A percentile compares a stretch with the other conserved stretches of the same genome.
Evolutionary conservation across 1,140 invertebrate species (phyloP).

Genomic region (Telenomus remus): DNA sequence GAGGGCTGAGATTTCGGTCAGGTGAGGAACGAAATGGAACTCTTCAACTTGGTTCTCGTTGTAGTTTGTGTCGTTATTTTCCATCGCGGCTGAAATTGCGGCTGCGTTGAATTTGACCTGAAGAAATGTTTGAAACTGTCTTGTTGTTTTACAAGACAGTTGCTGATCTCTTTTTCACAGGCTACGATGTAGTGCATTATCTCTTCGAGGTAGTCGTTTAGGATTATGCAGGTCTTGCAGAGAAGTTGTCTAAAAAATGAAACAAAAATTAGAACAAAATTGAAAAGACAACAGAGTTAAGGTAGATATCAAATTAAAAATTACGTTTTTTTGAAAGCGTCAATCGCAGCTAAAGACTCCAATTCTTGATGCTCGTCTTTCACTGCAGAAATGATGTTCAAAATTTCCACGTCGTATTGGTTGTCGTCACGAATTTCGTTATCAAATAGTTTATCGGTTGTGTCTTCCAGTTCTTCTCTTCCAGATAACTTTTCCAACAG

Average conservation of each 20-base stretch:
- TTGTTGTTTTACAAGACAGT: slow-evolving; percentile 75
- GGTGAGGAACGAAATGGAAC: slow-evolving; percentile 83
- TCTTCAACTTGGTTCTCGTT: slow-evolving; percentile 70
- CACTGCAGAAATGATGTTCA: slow-evolving; percentile 34
- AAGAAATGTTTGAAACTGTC: slow-evolving; percentile 44
- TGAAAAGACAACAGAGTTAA: not conserved
- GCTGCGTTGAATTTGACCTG: slow-evolving; percentile 22
- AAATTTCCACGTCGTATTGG: slow-evolving; percentile 37
- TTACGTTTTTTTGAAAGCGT: slow-evolving; percentile 63
- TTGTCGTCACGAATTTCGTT: slow-evolving; percentile 7
- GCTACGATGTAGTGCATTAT: slow-evolving; percentile 82
- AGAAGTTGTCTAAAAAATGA: slow-evolving; percentile 77
- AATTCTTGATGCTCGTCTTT: slow-evolving; percentile 42
- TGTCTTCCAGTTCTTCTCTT: slow-evolving; percentile 37
- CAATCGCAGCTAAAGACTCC: slow-evolving; percentile 35
- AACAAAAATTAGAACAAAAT: slow-evolving; percentile 28
- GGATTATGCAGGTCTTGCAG: slow-evolving; percentile 76
- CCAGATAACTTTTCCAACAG: slow-evolving; percentile 35
- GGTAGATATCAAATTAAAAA: slow-evolving; percentile 1
- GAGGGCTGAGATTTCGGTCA: slow-evolving; percentile 78
- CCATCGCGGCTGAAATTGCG: not conserved
- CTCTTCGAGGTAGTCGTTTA: slow-evolving; percentile 79
- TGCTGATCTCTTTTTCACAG: slow-evolving; percentile 86
- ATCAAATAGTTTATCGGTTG: slow-evolving; percentile 11
- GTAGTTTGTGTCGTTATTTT: slow-evolving; percentile 11